Percentiles rank a stretch among this genome's conserved stretches.
Evolutionary conservation across 2,113 vertebrate genomes (phyloP).

Genomic region (Hemibates koningsi): DNA sequence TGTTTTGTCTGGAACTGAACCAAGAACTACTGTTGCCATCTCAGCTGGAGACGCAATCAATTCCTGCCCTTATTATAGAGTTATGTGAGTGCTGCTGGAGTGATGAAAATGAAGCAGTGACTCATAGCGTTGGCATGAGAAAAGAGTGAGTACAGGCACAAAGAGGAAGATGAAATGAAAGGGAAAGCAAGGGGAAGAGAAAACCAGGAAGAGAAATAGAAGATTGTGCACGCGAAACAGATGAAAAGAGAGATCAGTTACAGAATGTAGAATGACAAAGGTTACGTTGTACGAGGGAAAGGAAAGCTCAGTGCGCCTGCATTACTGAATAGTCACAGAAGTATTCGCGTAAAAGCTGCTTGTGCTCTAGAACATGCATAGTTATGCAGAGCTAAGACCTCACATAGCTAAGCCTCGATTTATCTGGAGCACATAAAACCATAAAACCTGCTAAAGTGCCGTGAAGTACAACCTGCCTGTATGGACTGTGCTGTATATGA

Average conservation of each 20-base stretch:
- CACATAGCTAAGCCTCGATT: not conserved
- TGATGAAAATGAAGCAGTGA: slow-evolving; percentile 15
- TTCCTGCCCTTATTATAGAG: slow-evolving; percentile 4
- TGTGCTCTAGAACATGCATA: not conserved
- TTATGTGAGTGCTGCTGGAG: not conserved
- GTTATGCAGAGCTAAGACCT: not conserved
- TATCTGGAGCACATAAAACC: not conserved
- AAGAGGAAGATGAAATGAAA: slow-evolving; percentile 22
- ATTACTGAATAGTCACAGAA: not conserved
- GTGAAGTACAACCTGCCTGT: not conserved
- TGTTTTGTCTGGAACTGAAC: not conserved
- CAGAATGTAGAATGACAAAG: not conserved
- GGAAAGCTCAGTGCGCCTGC: not conserved
- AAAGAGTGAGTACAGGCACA: not conserved
- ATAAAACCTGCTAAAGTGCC: not conserved
- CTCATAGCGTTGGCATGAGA: not conserved
- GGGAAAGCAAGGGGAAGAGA: not conserved
- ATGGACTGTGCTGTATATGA: not conserved
- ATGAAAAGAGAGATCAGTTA: not conserved
- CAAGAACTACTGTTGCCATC: not conserved
- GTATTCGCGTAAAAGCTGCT: not conserved
- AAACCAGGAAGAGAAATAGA: not conserved
- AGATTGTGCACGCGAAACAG: not conserved
- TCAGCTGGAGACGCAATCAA: slow-evolving; percentile 17
- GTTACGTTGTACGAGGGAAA: not conserved